Conservation (phyloP, 2,888 invertebrate genomes). For the Metalampra italica region DNA sequence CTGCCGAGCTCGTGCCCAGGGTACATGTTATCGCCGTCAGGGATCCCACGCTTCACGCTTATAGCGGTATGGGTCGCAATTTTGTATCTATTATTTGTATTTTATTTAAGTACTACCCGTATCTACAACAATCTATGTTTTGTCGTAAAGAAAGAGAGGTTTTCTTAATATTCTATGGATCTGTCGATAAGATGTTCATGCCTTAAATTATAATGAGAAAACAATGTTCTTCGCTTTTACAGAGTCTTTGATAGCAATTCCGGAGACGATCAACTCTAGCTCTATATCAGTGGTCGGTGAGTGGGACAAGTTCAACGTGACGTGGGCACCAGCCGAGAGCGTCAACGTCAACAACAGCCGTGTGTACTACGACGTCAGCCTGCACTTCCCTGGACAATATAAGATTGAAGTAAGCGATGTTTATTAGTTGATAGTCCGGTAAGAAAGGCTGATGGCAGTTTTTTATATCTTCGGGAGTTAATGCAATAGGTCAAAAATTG, state of each 20-base stretch:
- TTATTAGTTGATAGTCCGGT: neutral
- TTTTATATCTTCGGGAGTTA: no score
- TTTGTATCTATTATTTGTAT: neutral
- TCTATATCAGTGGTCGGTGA: conserved; percentile 85
- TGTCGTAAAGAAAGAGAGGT: no score
- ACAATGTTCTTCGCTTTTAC: conserved; percentile 15
- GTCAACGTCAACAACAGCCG: conserved; percentile 90
- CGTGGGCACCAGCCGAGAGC: conserved; percentile 86
- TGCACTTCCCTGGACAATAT: conserved; percentile 74
- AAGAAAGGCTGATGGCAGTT: neutral
- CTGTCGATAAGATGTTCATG: no score
- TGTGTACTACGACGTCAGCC: conserved; percentile 89
- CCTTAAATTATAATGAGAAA: no score
- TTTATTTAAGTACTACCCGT: no score
- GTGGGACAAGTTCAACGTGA: conserved; percentile 89
- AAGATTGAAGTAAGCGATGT: conserved; percentile 77
- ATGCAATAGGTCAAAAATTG: no score
- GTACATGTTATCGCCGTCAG: conserved; percentile 85
- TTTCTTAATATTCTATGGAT: no score
- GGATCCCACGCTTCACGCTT: conserved; percentile 82
- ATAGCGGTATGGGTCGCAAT: conserved; percentile 67
- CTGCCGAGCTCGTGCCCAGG: conserved; percentile 82
- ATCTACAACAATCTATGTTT: no score
- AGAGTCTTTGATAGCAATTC: conserved; percentile 82
- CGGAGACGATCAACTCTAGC: conserved; percentile 82